These are phyloP conservation scores for Acanthis flammea DNA, from an alignment of 2,797 vertebrate genomes.

Conservation along the genomic window DNA sequence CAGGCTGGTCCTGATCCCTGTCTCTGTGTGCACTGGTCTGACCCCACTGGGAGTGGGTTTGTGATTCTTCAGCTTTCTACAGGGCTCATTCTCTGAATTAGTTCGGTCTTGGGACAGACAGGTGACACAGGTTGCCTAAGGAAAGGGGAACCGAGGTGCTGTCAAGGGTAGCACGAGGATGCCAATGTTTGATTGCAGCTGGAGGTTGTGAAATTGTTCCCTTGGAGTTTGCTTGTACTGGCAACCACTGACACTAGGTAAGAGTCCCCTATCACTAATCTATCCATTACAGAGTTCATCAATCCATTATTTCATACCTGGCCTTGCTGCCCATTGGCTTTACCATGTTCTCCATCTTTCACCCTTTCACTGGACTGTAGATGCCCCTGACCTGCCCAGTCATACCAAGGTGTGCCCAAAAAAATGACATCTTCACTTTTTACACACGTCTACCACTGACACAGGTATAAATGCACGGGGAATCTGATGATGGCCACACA, in stretches of 20 bases:
- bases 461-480: background rate
- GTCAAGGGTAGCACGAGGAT: rapidly evolving
- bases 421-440: background rate
- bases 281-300: background rate
- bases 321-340: background rate
- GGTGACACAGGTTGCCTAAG: background rate
- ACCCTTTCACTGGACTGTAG: background rate
- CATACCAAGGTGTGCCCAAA: rapidly evolving
- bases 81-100: background rate
- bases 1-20: background rate
- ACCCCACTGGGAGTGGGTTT: rapidly evolving
- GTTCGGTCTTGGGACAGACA: background rate
- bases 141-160: background rate
- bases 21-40: background rate
- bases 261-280: background rate
- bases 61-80: background rate
- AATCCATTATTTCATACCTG: background rate
- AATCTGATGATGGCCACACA: background rate
- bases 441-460: background rate
- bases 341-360: background rate
- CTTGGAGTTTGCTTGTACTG: background rate
- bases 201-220: background rate
- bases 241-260: background rate
- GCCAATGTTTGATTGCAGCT: rapidly evolving
- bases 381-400: background rate